Base-by-base conservation (phyloP, 2,888 invertebrate genomes). In the Protophormia terraenovae region DNA sequence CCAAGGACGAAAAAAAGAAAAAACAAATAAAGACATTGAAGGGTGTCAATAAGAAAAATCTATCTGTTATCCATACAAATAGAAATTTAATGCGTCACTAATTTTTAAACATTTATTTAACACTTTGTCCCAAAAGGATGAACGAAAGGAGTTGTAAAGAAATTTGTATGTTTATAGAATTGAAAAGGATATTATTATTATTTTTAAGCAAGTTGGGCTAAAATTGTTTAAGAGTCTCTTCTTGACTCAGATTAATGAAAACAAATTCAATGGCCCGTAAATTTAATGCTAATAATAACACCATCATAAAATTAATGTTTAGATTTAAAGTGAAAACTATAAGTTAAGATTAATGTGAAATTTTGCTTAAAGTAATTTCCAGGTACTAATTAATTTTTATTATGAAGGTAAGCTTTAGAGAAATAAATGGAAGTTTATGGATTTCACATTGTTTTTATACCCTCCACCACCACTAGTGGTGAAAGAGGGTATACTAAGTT, bases 31-130 rank as follows among this genome's bases (percentile, higher is more conserved):
- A 35, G 12, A 58, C 12, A 67, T 32, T 45, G 41, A 38, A 38
- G 71, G n/a, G 55, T 85, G 77, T 73, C 60, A 64, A 77, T 41
- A 50, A 73, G 69, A 58, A 71, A 82, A 58, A 71, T 85, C 78
- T 67, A 24, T 71, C 45, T 73, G 38, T 47, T 69, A 60, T 75
- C 58, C 62, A 73, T 64, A 82, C 58, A 78, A 85, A 85, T 81
- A 82, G 73, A 82, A 82, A 82, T 82, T 82, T 82, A 85, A 85
- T 82, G 84, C 81, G 64, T 78, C 81, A 85, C 69, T 85, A 85
- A 82, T 82, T 85, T 82, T 75, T 47, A 58, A 85, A 82, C 75
- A 75, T 79, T 82, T 82, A 79, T 79, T 82, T 60, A 79, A 79
- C 85, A 82, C 82, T 83, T 83, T 50, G 16, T 72, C 64, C 55